Evolutionary conservation across 2,113 vertebrate genomes (phyloP).

Genomic region (Channa argus): DNA sequence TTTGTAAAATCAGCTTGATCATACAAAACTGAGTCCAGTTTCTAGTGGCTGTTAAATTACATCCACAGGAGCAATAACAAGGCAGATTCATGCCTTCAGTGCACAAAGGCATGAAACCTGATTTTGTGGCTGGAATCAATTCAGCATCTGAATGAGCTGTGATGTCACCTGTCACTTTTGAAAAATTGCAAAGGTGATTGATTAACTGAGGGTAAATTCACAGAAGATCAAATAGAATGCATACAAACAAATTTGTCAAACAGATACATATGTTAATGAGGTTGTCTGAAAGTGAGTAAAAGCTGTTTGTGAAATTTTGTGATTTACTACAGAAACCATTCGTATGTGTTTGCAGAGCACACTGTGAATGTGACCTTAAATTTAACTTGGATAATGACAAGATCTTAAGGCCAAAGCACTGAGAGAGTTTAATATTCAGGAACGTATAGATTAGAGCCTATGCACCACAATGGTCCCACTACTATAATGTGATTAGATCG

Average conservation of each 20-base stretch:
- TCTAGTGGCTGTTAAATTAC: too few species aligned
- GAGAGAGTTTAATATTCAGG: slow-evolving; percentile 59
- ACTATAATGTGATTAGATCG: slow-evolving; percentile 40
- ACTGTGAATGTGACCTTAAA: slow-evolving; percentile 37
- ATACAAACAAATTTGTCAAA: neutral
- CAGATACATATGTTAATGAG: neutral
- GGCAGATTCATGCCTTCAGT: neutral
- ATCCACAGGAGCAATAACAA: slow-evolving; percentile 5
- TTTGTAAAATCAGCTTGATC: too few species aligned
- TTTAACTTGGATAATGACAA: slow-evolving; percentile 8
- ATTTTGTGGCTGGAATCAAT: slow-evolving; percentile 11
- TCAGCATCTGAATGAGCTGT: neutral
- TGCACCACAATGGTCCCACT: slow-evolving; percentile 33
- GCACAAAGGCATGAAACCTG: neutral
- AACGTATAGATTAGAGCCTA: slow-evolving; percentile 26
- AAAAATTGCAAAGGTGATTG: slow-evolving; percentile 21
- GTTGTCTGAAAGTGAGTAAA: neutral
- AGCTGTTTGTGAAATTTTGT: neutral
- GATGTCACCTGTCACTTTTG: neutral
- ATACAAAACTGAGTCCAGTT: too few species aligned
- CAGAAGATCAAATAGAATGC: neutral
- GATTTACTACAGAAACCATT: neutral
- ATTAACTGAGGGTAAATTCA: slow-evolving; percentile 1
- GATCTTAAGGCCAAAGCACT: slow-evolving; percentile 7
- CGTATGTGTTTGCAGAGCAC: neutral